These are phyloP conservation scores for Cheilosia vernalis DNA, from an alignment of 2,888 invertebrate genomes.

Conservation along the genomic window DNA sequence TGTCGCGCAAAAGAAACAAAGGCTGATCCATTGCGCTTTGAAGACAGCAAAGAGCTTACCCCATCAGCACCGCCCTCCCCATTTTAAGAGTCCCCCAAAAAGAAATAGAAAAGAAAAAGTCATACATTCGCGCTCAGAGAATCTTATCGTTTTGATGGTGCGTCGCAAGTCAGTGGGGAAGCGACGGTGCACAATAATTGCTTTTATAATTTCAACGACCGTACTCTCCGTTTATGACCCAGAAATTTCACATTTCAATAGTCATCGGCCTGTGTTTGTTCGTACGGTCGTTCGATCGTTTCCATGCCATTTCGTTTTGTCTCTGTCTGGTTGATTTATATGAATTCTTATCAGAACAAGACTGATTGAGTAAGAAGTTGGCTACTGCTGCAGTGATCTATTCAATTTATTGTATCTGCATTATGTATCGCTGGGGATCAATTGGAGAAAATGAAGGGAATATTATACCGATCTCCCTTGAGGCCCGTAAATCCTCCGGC, in stretches of 20 bases:
- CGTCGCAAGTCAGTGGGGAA: slow-evolving; percentile 12
- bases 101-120: slow-evolving; percentile 19
- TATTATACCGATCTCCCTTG: no score
- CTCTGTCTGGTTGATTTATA: slow-evolving; percentile 22
- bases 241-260: slow-evolving; percentile 68
- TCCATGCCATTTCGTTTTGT: neutral
- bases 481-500: neutral
- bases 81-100: neutral
- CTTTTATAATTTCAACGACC: slow-evolving; percentile 56
- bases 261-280: slow-evolving; percentile 40
- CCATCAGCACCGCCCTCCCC: neutral
- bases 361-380: neutral
- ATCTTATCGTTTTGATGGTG: slow-evolving; percentile 11
- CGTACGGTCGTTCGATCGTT: slow-evolving; percentile 19
- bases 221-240: slow-evolving; percentile 54
- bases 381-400: slow-evolving; percentile 3
- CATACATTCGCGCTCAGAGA: slow-evolving; percentile 16
- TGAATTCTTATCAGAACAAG: slow-evolving; percentile 16
- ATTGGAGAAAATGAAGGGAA: neutral
- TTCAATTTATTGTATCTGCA: neutral
- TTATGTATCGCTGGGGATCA: neutral
- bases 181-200: slow-evolving; percentile 64
- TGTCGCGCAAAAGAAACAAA: neutral
- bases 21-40: neutral
- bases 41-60: slow-evolving; percentile 11